Evolutionary conservation across 2,113 vertebrate species (phyloP), one percentile per base, ranked within the genome.

Genomic region (Gobiocypris rarus): DNA sequence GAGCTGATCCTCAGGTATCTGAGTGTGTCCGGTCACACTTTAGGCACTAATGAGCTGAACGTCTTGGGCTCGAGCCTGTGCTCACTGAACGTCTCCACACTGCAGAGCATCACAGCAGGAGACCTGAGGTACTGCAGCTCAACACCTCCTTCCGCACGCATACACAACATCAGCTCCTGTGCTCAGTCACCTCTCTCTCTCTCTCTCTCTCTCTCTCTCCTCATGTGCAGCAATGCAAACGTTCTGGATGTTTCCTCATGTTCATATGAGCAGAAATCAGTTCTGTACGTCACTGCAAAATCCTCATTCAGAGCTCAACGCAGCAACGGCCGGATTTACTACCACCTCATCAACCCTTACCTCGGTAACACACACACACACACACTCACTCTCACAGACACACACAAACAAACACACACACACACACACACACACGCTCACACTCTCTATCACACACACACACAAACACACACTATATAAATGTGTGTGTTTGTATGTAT

Each of bases 21-120:
- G 50, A 84, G 0, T 10, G 89, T 86, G 11, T 73, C 87, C 5
- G 88, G 90, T 1, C 89, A 92, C 2, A 24, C 79, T 7, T 70
- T 97, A 83, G 91, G 92, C 2, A 77, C 77, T 82, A 56, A 78
- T 0, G 91, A 92, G 2, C 88, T 97, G 86, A 73, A 86, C 0
- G 61, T 45, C 1, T 91, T 96, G 0, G 73, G 56, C 0, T 22
- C 45, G 1, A 93, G 94, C 22, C 0, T 96, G 11, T 97, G 96
- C 80, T 83, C 89, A 24, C 87, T 98, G 41, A 86, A 86, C 0
- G 7, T 5, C 0, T 86, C 83, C 0, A 82, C 93, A 13, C 63
- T 96, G 74, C 2, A 31, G 0, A 61, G 0, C 1, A 88, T 95
- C 34, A 34, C 84, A 1, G 3, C 84, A 41, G 2, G 1, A 0